Base-by-base conservation (phyloP, 2,113 vertebrate species). In the Oncorhynchus mykiss region DNA sequence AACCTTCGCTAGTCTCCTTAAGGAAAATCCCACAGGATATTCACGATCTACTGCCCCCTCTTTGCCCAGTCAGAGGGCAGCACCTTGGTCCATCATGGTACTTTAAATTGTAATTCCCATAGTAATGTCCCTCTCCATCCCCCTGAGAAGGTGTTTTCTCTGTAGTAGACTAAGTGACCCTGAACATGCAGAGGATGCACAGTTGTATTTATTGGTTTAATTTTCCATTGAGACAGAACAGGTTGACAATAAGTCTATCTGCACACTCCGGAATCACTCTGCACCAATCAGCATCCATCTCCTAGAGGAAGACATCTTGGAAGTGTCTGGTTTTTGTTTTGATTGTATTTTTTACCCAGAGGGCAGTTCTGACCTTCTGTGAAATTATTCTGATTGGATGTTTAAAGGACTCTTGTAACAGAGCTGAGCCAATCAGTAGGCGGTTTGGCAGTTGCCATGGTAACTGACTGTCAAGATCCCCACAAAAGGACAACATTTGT, bases 131-230 rank as follows among this genome's bases (percentile, higher is more conserved):
- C 29, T 12, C 48, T 73, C 75, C 69, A 16, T 66, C 11, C 57
- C 49, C 64, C 3, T 29, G 70, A 62, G 18, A 67, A 13, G 70
- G 70, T 1, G 64, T 70, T 67, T 68, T 22, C 67, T 62, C 25
- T 65, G 70, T 54, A 22, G 3, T 14, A 34, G 71, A 72, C 69
- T 59, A 25, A 24, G 49, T 71, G 27, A 59, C 70, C 70, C 57
- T 73, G 3, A 69, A 64, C 20, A 68, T 68, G 57, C 65, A 27
- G 62, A 80, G 85, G 87, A 89, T 88, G 88, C 88, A 89, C 84
- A 88, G 84, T 87, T 86, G 77, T 92, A 90, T 92, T 92, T 92
- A 91, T 92, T 89, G 86, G 27, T 14, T 67, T 67, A 7, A 29
- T 67, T 34, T 67, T 34, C 27, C 11, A 18, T 67, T 67, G 16